Conservation (phyloP, 2,797 vertebrate genomes). For the Hypotaenidia philippensis region DNA sequence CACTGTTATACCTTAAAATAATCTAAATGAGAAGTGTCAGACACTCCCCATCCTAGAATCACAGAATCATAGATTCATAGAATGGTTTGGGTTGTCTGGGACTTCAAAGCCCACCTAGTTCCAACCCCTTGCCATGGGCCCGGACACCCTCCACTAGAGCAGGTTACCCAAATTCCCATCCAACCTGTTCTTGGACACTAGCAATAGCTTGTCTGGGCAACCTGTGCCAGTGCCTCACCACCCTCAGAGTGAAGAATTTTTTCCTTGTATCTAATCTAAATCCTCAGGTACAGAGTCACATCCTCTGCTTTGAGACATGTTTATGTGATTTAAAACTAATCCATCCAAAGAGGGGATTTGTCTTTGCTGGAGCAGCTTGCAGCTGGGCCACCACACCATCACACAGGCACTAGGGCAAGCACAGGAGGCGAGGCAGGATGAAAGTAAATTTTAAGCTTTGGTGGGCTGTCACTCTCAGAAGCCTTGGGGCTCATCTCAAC, state of each 20-base stretch:
- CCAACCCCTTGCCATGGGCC: too few relatives aligned
- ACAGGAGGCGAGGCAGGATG: background rate
- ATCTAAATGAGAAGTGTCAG: background rate
- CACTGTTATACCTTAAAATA: background rate
- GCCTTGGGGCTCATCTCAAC: background rate
- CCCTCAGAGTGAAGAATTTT: too few relatives aligned
- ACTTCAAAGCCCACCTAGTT: too few relatives aligned
- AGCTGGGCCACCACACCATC: background rate
- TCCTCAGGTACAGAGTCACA: background rate
- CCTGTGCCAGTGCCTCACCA: too few relatives aligned
- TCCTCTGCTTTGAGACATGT: background rate
- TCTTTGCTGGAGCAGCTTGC: background rate
- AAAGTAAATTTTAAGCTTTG: background rate
- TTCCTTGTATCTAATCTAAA: too few relatives aligned
- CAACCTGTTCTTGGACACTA: too few relatives aligned
- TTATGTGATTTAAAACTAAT: background rate
- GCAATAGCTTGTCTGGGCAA: too few relatives aligned
- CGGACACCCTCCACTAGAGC: too few relatives aligned
- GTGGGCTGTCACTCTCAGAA: background rate
- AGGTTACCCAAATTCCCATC: too few relatives aligned
- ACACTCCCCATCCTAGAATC: background rate
- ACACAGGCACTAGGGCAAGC: background rate
- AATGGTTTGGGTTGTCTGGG: too few relatives aligned
- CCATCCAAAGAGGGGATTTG: background rate
- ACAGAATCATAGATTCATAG: too few relatives aligned